Evolutionary conservation across 2,888 invertebrate species (phyloP).

Genomic region (Troides oblongomaculatus): DNA sequence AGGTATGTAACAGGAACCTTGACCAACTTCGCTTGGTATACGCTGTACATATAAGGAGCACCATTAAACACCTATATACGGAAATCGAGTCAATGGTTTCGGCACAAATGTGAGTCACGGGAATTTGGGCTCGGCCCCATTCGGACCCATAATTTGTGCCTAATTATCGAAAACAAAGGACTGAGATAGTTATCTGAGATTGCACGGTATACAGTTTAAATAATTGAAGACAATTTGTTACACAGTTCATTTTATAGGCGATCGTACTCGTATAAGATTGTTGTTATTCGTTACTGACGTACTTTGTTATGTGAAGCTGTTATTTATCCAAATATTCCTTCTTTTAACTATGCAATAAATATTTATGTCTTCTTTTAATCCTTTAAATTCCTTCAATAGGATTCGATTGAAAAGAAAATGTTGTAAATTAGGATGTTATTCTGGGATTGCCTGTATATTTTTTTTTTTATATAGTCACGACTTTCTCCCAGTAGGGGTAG

Average conservation of each 20-base stretch:
- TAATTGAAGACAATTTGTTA: conserved; percentile 15
- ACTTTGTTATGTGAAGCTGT: not conserved
- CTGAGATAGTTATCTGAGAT: conserved; percentile 45
- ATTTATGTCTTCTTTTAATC: no score
- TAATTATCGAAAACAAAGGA: conserved; percentile 61
- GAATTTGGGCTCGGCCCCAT: conserved; percentile 44
- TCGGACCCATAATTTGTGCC: conserved; percentile 41
- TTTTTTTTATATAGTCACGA: no score
- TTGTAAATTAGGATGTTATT: no score
- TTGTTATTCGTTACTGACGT: not conserved
- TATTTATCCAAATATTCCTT: not conserved
- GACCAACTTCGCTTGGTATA: conserved; percentile 22
- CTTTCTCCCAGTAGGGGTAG: no score
- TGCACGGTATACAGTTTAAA: conserved; percentile 16
- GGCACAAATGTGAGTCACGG: conserved; percentile 42
- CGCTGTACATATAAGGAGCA: conserved; percentile 19
- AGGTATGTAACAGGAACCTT: conserved; percentile 17
- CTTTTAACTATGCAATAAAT: no score
- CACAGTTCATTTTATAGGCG: not conserved
- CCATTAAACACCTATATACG: conserved; percentile 33
- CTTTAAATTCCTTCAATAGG: no score
- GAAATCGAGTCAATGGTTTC: conserved; percentile 40
- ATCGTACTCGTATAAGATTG: not conserved
- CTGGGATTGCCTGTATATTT: no score
- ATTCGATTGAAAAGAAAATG: no score